A percentile compares a stretch with the other conserved stretches of the same genome.
phyloP scores from a whole-genome alignment of 2,888 invertebrate genomes.

The Agrilus cyanescens region DNA sequence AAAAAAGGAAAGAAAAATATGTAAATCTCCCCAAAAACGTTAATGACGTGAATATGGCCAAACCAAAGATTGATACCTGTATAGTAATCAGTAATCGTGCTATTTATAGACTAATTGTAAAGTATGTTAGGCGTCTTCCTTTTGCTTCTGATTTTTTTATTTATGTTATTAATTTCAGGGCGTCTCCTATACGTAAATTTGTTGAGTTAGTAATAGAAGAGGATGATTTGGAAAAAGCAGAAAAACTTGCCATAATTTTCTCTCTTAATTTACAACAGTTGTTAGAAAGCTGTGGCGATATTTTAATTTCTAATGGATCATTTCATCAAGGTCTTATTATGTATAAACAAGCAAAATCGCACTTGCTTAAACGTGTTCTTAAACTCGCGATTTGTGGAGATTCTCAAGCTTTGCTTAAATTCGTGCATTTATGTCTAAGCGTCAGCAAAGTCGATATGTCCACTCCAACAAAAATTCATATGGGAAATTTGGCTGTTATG shows the following conservation, averaged over 20 bases:
- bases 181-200: conserved; percentile 40
- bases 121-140: conserved; percentile 28
- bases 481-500: conserved; percentile 53
- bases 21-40: conserved; percentile 35
- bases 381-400: conserved; percentile 51
- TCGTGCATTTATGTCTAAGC: conserved; percentile 43
- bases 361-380: conserved; percentile 45
- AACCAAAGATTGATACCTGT: conserved; percentile 43
- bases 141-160: conserved; percentile 1
- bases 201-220: conserved; percentile 43
- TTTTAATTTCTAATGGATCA: conserved; percentile 60
- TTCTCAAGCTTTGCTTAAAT: conserved; percentile 47
- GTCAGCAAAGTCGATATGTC: conserved; percentile 44
- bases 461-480: conserved; percentile 47
- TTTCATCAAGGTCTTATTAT: conserved; percentile 67
- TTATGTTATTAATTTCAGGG: conserved; percentile 16
- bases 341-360: conserved; percentile 52
- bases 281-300: conserved; percentile 71
- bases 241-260: conserved; percentile 45
- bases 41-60: conserved; percentile 37
- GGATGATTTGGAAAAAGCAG: conserved; percentile 43
- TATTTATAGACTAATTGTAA: conserved; percentile 46
- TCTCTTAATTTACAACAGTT: conserved; percentile 52
- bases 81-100: conserved; percentile 47
- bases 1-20: conserved; percentile 25